Base-by-base conservation (phyloP, 2,888 invertebrate species). In the Liodrosophila aerea region DNA sequence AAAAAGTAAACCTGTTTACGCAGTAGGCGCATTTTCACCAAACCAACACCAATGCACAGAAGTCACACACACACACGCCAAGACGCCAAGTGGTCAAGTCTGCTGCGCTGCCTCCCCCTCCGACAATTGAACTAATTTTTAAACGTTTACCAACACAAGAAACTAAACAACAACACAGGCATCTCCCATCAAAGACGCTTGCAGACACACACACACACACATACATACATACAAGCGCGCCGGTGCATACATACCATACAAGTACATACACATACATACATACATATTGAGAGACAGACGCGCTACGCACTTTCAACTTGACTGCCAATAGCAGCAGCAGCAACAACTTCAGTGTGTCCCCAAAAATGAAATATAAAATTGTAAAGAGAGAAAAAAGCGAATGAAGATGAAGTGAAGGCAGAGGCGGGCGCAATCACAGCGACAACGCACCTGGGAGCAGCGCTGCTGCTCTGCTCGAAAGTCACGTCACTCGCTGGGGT, bases 1-100 rank as follows among this genome's bases (percentile, higher is more conserved):
- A 44, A 52, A 51, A 52, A 52, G 18, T 67, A 73, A 73, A 73
- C 73, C 73, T 71, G 73, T 73, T 75, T 67, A 75, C 57, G 46
- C 52, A 67, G 52, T 49, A 51, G 74, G 58, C 60, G 64, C 76
- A 73, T 73, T 76, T 83, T 78, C 76, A 76, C 69, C 69, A 75
- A 65, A 59, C 64, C 40, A 59, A 56, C 45, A 54, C 53, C 13
- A 36, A 54, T 18, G 11, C 18, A 41, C 7, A 51, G 31, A 9
- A 9, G n/a, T 22, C 22, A 34, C 12, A 22, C 11, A 63, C 13
- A 40, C 43, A 60, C 4, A 49, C 7, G 16, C 16, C 46, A 7
- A 30, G 16, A 51, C 30, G 12, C 12, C 27, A 9, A 49, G 15
- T 37, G 39, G 39, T 39, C 39, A 39, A 39, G 39, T 39, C 29